Percentiles rank a stretch among this genome's conserved stretches.
phyloP scores from a whole-genome alignment of 2,888 invertebrate genomes.

The Ormyrus rosae region DNA sequence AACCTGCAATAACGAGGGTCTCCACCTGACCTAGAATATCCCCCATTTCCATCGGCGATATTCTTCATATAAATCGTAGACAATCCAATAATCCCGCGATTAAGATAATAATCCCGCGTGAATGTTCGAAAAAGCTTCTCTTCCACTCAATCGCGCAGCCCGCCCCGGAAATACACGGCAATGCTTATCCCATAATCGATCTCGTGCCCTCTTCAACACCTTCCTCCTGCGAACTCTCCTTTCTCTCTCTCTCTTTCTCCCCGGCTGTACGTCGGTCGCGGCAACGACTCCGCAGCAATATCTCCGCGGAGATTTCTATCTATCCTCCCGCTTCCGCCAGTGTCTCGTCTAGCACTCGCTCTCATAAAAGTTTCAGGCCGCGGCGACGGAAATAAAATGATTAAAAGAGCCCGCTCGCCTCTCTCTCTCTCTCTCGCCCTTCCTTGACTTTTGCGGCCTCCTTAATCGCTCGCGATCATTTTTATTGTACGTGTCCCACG shows the following conservation, averaged over 20 bases:
- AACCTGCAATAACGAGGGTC: too few species aligned
- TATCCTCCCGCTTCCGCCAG: conserved; percentile 8
- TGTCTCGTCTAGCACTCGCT: neutral
- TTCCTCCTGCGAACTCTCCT: neutral
- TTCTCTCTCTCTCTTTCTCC: conserved; percentile 24
- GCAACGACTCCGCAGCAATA: conserved; percentile 53
- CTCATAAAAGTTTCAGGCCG: conserved; percentile 37
- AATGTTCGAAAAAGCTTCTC: too few species aligned
- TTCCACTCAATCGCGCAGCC: too few species aligned
- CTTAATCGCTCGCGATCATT: conserved; percentile 44
- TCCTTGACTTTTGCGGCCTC: neutral
- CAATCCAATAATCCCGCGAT: too few species aligned
- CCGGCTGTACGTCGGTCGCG: neutral
- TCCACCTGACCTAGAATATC: too few species aligned
- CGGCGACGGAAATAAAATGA: conserved; percentile 41
- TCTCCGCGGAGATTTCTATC: conserved; percentile 55
- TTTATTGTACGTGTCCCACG: conserved; percentile 30
- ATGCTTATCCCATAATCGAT: conserved; percentile 36
- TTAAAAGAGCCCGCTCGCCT: conserved; percentile 28
- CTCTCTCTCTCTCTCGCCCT: too few species aligned
- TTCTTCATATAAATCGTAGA: too few species aligned
- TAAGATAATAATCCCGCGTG: too few species aligned
- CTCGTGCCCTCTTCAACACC: conserved; percentile 23
- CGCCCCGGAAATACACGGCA: neutral
- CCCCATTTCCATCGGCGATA: too few species aligned